A percentile compares a stretch with the other conserved stretches of the same genome.
These are phyloP conservation scores for Lydus trimaculatus DNA, from an alignment of 2,888 invertebrate species.

Conservation along the genomic window DNA sequence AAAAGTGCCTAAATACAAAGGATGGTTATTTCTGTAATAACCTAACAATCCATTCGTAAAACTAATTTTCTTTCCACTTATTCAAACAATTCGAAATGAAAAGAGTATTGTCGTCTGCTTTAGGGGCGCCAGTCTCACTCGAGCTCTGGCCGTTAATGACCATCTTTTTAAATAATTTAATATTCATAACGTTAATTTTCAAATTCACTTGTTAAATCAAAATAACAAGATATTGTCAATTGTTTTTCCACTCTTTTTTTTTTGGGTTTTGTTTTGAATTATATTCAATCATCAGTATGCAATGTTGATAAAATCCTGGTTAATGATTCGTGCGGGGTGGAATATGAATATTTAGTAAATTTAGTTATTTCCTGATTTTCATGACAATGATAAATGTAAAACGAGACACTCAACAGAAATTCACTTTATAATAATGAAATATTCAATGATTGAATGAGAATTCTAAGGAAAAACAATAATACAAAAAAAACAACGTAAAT, in stretches of 20 bases:
- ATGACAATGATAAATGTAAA: slow-evolving; percentile 11
- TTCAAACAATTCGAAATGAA: not conserved
- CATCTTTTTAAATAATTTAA: not conserved
- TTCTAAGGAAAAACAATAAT: not conserved
- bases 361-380: slow-evolving; percentile 9
- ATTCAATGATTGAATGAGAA: not conserved
- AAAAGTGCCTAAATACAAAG: no score
- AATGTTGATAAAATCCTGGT: slow-evolving; percentile 5
- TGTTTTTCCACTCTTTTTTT: slow-evolving; percentile 15
- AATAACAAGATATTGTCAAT: slow-evolving; percentile 27
- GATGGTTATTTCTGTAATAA: no score
- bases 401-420: slow-evolving; percentile 1
- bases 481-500: not conserved
- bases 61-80: not conserved
- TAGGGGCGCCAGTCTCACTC: not conserved
- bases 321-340: slow-evolving; percentile 1
- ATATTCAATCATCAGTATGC: not conserved
- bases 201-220: not conserved
- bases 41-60: no score
- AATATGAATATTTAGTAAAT: slow-evolving; percentile 8
- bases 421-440: slow-evolving; percentile 4
- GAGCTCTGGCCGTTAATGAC: not conserved
- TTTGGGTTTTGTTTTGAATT: not conserved
- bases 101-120: not conserved
- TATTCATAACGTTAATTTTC: not conserved